Base-by-base conservation (phyloP, 2,888 invertebrate genomes). In the Pteria penguin region DNA sequence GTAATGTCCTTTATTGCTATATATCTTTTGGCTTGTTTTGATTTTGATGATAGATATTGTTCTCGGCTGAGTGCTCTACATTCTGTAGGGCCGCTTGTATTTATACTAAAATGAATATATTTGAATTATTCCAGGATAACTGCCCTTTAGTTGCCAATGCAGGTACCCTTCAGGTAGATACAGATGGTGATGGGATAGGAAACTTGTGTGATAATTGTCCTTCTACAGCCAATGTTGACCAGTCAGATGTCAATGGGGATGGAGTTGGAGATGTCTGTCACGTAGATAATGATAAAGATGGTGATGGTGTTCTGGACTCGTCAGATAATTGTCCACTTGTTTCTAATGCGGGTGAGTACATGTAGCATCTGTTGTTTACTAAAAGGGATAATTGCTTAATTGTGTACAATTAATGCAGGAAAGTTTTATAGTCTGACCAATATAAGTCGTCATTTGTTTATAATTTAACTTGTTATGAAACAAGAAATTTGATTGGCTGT, bases 251-350 rank as follows among this genome's bases (percentile, higher is more conserved):
- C 0, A 84, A 87, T 58, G 60, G 70, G 8, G 83, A 87, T 55
- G 84, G 86, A 2, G 58, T 67, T 1, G 87, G 86, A 0, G 85
- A 87, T 72, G 80, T 60, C 2, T 87, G 86, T 75, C 77, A 82
- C 32, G 68, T 55, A 4, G 85, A 85, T 63, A 68, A 71, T 5
- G 86, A 87, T 74, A 81, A 80, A 29, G 87, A 86, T 67, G 78
- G 80, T 65, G 85, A 84, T 75, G 84, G 85, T 76, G 73, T 97
- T 27, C 96, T 96, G 91, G 97, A 98, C 87, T 95, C 95, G 54
- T 93, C 95, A 31, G 98, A 98, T 92, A 98, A 98, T 92, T 98
- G 98, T 90, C 96, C 95, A 0, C 94, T 95, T 85, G 93, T 95
- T 54, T 86, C 82, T 24, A 87, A 86, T 68, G 65, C 79, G 55